Conservation (phyloP, 1,140 invertebrate genomes). For the Eriosoma lanigerum region DNA sequence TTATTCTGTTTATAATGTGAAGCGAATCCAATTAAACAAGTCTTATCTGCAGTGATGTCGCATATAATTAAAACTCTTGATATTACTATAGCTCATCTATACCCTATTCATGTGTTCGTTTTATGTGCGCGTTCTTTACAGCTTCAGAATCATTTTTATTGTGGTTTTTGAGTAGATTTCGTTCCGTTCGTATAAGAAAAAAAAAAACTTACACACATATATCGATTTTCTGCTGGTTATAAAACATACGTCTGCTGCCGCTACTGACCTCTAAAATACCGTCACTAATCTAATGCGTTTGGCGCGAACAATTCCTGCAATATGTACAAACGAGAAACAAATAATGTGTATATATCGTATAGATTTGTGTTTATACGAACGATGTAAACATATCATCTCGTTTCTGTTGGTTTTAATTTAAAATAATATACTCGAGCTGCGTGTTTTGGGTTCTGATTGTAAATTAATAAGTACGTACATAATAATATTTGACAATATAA, state of each 20-base stretch:
- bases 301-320: background rate
- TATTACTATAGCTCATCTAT: too few species aligned
- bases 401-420: background rate
- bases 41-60: background rate
- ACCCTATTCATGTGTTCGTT: too few species aligned
- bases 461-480: background rate
- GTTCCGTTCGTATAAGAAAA: background rate
- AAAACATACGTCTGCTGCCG: background rate
- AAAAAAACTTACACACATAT: background rate
- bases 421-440: background rate
- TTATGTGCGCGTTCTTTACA: background rate
- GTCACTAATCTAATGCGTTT: background rate
- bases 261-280: background rate
- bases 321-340: background rate
- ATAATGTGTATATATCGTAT: too few species aligned
- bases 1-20: background rate
- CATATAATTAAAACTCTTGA: background rate
- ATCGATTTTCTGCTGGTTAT: background rate
- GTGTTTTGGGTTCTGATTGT: background rate
- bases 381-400: too few species aligned
- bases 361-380: too few species aligned
- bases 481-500: too few species aligned
- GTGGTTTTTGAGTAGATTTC: background rate
- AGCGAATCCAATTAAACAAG: background rate
- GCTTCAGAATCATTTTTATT: background rate